Conservation (phyloP, 1,140 invertebrate species). For the Polypedilum vanderplanki region DNA sequence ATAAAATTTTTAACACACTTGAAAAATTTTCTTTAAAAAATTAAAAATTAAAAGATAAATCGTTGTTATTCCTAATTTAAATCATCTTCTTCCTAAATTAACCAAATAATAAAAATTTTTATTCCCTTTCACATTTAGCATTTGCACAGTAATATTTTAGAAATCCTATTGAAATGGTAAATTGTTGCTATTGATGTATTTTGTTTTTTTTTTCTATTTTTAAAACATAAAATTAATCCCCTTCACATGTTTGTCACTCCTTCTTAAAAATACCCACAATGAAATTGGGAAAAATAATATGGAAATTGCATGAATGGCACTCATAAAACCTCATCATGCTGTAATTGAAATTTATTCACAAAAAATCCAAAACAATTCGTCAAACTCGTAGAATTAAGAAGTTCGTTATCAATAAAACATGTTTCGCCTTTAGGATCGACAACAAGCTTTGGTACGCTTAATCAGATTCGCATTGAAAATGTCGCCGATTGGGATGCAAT, state of each 20-base stretch:
- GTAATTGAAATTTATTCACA: neutral
- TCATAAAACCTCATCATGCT: neutral
- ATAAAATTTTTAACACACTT: too few species aligned
- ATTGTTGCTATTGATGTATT: constrained; percentile 24
- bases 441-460: constrained; percentile 61
- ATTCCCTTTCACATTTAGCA: constrained; percentile 15
- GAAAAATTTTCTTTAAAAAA: too few species aligned
- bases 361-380: constrained; percentile 21
- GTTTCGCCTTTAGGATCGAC: constrained; percentile 75
- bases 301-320: constrained; percentile 13
- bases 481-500: constrained; percentile 87
- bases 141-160: neutral
- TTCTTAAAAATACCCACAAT: constrained; percentile 23
- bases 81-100: neutral
- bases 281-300: neutral
- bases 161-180: neutral
- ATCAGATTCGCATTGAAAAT: constrained; percentile 70
- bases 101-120: constrained; percentile 5
- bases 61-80: too few species aligned
- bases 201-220: constrained; percentile 26
- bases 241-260: neutral
- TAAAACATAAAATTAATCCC: neutral
- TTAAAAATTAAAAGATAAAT: too few species aligned
- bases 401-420: constrained; percentile 61
- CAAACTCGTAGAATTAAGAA: neutral